A percentile compares a stretch with the other conserved stretches of the same genome.
Evolutionary conservation across 1,140 invertebrate species (phyloP).

Genomic region (Listronotus bonariensis): DNA sequence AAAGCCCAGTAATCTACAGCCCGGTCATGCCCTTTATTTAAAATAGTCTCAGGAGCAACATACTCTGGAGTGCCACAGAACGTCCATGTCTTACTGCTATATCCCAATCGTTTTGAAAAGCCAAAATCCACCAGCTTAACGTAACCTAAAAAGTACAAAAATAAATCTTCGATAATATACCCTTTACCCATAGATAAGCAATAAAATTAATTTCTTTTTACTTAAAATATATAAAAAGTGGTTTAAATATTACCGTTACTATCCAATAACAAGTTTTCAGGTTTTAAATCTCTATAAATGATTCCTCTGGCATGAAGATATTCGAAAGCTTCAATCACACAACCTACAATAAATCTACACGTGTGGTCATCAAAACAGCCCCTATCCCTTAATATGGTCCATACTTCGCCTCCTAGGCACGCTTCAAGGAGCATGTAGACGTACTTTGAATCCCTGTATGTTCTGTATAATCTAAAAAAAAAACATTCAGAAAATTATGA

Average conservation of each 20-base stretch:
- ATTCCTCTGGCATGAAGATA: conserved; percentile 77
- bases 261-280: conserved; percentile 79
- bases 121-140: conserved; percentile 88
- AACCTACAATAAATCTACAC: conserved; percentile 74
- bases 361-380: conserved; percentile 76
- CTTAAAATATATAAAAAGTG: no score
- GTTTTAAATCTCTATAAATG: conserved; percentile 81
- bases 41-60: conserved; percentile 76
- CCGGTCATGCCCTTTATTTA: conserved; percentile 74
- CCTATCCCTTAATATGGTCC: conserved; percentile 76
- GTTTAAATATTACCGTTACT: conserved; percentile 63
- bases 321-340: conserved; percentile 77
- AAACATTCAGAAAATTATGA: no score
- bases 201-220: no score
- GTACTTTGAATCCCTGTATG: conserved; percentile 83
- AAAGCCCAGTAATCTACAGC: conserved; percentile 83
- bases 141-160: conserved; percentile 56
- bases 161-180: no score
- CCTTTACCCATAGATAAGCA: no score
- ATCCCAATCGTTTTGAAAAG: conserved; percentile 79
- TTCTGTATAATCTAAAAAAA: conserved; percentile 68
- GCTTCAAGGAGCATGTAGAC: conserved; percentile 87
- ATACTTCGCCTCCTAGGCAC: conserved; percentile 86
- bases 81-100: conserved; percentile 81
- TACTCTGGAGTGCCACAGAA: conserved; percentile 84